Base-by-base conservation (phyloP, 2,888 invertebrate genomes). In the Cynaeus angustus region DNA sequence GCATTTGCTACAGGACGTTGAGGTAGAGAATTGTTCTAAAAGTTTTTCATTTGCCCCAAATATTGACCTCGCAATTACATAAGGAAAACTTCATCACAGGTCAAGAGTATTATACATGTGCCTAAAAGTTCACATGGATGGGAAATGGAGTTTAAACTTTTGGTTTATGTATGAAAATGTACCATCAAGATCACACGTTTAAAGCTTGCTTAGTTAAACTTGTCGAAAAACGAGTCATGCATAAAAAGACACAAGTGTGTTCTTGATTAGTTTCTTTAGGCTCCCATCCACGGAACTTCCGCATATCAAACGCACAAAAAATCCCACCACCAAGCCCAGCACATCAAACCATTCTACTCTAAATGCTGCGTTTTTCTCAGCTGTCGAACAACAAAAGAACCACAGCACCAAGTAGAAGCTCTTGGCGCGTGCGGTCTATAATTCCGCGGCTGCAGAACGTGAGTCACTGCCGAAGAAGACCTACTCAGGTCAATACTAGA, bases 351-450 rank as follows among this genome's bases (percentile, higher is more conserved):
- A 46, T 14, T 38, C 86, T 87, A 91, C 86, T 91, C 91, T 86
- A 91, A 89, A 83, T 91, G 91, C 83, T 93, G 92, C 62, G 92
- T 91, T 85, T 92, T 92, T 78, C 90, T 90, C 86, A 93, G 89
- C 78, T 93, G 92, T 85, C 91, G 91, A 83, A 89, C 86, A 74
- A 93, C 92, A 86, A 93, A 92, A 77, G 91, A 90, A 83, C 92
- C 93, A 85, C 93, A 93, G 85, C 93, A 93, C 93, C 93, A 93
- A 26, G 91, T 90, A 74, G 90, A 89, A 70, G 91, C 90, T 77
- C 90, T 88, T 43, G 88, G 87, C 65, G 88, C 88, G 74, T 85
- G 85, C 69, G 84, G 84, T 61, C 83, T 78, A 74, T 82, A 85
- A 68, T 82, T 80, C 72, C 82, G 80, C 41, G 84, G 83, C 62